These are phyloP conservation scores for Philotrypesis tridentata DNA, from an alignment of 1,140 invertebrate genomes.

Conservation along the genomic window DNA sequence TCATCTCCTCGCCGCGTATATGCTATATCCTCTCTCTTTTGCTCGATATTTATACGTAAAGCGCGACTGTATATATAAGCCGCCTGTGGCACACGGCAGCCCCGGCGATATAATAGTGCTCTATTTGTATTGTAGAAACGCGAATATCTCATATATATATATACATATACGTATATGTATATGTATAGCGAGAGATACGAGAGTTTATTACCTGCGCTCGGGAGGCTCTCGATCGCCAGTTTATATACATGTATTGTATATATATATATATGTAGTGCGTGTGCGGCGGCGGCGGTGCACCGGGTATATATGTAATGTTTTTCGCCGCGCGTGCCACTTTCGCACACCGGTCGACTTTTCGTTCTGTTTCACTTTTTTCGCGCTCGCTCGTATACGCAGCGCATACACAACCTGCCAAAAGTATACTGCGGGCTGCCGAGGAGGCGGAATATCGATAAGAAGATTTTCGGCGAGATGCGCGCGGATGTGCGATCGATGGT, in stretches of 20 bases:
- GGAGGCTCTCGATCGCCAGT: neutral
- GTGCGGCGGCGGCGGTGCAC: neutral
- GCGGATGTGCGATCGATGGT: no score
- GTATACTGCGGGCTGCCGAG: neutral
- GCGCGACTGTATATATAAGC: no score
- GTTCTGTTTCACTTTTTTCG: conserved; percentile 35
- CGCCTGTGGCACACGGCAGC: neutral
- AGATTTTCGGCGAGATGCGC: no score
- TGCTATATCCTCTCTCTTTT: neutral
- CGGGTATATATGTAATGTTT: no score
- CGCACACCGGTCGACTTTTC: conserved; percentile 29
- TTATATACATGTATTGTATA: neutral
- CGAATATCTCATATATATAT: neutral
- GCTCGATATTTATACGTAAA: neutral
- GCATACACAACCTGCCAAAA: neutral
- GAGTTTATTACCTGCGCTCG: neutral
- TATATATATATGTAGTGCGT: conserved; percentile 12
- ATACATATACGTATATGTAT: no score
- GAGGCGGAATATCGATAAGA: no score
- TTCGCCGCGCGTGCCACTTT: conserved; percentile 42
- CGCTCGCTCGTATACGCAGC: no score
- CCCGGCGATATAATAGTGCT: conserved; percentile 1
- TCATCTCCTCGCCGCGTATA: neutral
- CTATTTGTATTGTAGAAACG: conserved; percentile 45
- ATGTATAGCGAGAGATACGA: no score